Base-by-base conservation (phyloP, 2,113 vertebrate genomes). In the Nothoprocta pentlandii region DNA sequence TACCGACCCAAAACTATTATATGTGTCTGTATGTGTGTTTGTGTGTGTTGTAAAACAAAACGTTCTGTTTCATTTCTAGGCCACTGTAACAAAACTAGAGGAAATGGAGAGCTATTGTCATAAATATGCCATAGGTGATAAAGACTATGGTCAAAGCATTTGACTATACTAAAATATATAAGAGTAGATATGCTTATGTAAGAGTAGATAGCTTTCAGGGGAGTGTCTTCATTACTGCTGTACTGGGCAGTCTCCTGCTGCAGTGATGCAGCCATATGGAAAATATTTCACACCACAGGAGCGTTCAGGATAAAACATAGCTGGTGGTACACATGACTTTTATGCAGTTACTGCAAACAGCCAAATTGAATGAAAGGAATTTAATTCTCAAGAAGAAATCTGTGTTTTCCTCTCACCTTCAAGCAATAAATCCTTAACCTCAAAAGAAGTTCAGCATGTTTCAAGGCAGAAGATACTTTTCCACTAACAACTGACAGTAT, bases 261-360 rank as follows among this genome's bases (percentile, higher is more conserved):
- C 21, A 75, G 13, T 4, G 11, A 10, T 71, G 25, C 41, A 41
- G 54, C 23, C 14, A 4, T 11, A 13, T 1, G 68, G 53, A 68
- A 87, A 79, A 51, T 34, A 49, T 8, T 59, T 89, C 63, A 47
- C 16, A 49, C 2, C 28, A 14, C 1, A 0, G n/a, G 21, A 30
- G 28, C 85, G 56, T 15, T 17, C 42, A 75, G 16, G 13, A 71
- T 16, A 75, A 89, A 86, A 26, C 2, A 49, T 15, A 34, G 2
- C 2, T 54, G 17, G 64, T 9, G 32, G 21, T 25, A 64, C 4
- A 34, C 2, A 46, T 0, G 0, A 51, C 6, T 49, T 1, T 69
- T n/a, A 79, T 7, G 8, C 23, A 61, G 36, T 10, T 36, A 81
- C 9, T 64, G 8, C 17, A 53, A 36, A 25, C 3, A 49, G 19